Evolutionary conservation across 2,113 vertebrate genomes (phyloP).

Genomic region (Forbesichthys papilliferus): DNA sequence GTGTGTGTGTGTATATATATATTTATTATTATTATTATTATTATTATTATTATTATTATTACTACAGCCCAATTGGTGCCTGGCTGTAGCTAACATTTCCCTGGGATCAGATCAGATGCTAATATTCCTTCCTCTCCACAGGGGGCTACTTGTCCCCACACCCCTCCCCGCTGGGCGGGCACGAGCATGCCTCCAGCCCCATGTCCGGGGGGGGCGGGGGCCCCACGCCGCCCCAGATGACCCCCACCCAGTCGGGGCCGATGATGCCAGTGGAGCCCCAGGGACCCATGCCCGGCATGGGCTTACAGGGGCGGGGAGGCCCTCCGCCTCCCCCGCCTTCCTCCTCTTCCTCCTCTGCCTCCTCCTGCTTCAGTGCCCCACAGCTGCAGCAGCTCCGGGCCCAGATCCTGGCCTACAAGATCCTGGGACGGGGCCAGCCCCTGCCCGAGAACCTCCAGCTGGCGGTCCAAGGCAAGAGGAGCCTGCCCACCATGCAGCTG

Average conservation of each 20-base stretch:
- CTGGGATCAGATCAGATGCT: background rate
- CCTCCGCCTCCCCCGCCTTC: conserved; percentile 80
- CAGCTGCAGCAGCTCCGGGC: conserved; percentile 97
- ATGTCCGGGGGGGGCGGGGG: conserved; percentile 85
- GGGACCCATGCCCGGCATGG: conserved; percentile 74
- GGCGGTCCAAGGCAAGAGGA: conserved; percentile 95
- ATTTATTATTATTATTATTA: too few relatives aligned
- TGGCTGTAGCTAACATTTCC: too few relatives aligned
- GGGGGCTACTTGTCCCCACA: conserved; percentile 96
- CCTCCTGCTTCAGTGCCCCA: conserved; percentile 92
- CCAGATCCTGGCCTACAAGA: conserved; percentile 98
- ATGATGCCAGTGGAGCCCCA: conserved; percentile 90
- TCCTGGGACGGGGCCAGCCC: conserved; percentile 92
- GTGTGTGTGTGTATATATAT: too few relatives aligned
- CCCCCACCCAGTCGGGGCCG: conserved; percentile 83
- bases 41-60: too few relatives aligned
- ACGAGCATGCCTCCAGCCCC: conserved; percentile 92
- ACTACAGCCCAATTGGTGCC: too few relatives aligned
- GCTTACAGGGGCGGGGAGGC: conserved; percentile 82
- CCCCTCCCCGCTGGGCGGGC: conserved; percentile 88
- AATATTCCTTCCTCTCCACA: conserved; percentile 23
- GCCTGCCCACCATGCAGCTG: conserved; percentile 92
- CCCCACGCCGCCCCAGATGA: conserved; percentile 92
- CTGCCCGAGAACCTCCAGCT: conserved; percentile 96
- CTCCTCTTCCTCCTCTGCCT: conserved; percentile 51